phyloP scores from a whole-genome alignment of 2,888 invertebrate genomes.

The Zygaena filipendulae region DNA sequence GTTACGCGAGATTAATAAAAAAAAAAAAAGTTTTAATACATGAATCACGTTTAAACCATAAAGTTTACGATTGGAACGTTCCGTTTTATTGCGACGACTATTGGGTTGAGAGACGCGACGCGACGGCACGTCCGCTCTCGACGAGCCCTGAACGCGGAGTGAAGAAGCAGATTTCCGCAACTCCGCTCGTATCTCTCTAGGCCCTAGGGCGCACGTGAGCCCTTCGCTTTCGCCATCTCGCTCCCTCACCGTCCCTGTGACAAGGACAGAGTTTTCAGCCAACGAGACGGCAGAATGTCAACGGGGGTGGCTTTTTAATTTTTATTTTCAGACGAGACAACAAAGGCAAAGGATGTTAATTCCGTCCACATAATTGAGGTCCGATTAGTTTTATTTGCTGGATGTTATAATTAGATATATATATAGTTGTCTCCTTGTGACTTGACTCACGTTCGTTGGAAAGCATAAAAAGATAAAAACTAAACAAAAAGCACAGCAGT shows the following conservation, averaged over 20 bases:
- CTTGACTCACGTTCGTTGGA: too few species aligned
- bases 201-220: slow-evolving; percentile 25
- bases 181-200: slow-evolving; percentile 15
- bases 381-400: too few species aligned
- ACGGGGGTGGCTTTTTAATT: slow-evolving; percentile 21
- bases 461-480: too few species aligned
- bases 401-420: too few species aligned
- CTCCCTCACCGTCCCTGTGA: slow-evolving; percentile 11
- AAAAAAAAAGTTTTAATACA: too few species aligned
- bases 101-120: slow-evolving; percentile 20
- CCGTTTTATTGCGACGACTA: too few species aligned
- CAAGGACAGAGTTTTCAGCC: slow-evolving; percentile 15
- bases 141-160: slow-evolving; percentile 47
- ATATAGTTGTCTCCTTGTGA: too few species aligned
- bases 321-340: slow-evolving; percentile 27
- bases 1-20: slow-evolving; percentile 7
- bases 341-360: slow-evolving; percentile 24
- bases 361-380: too few species aligned
- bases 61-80: slow-evolving; percentile 1
- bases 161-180: slow-evolving; percentile 17
- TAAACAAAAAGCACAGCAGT: too few species aligned
- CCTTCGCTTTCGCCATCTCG: slow-evolving; percentile 22
- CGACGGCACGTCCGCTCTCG: slow-evolving; percentile 42
- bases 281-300: slow-evolving; percentile 25
- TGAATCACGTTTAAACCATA: background rate